Evolutionary conservation across 2,888 invertebrate genomes (phyloP).

Genomic region (Nephrotoma appendiculata): DNA sequence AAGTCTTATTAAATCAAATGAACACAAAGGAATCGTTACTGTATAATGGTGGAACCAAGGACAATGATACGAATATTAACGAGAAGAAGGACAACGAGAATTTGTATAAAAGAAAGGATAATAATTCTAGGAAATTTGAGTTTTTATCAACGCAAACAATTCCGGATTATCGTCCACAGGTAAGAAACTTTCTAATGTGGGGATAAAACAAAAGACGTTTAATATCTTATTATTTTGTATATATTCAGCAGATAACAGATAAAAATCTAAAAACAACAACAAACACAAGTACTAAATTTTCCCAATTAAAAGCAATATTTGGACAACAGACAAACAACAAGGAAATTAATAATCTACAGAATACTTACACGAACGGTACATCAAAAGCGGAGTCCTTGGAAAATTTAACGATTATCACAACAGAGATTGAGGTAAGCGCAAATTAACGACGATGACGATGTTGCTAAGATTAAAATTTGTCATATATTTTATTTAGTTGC

Average conservation of each 20-base stretch:
- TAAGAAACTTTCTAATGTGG: slow-evolving; percentile 32
- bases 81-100: slow-evolving; percentile 11
- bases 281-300: slow-evolving; percentile 68
- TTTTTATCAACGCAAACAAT: slow-evolving; percentile 75
- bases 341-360: slow-evolving; percentile 18
- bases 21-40: not conserved
- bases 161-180: slow-evolving; percentile 70
- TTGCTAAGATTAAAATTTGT: not conserved
- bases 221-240: not conserved
- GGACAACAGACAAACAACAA: slow-evolving; percentile 38
- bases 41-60: not conserved
- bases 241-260: slow-evolving; percentile 35
- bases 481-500: slow-evolving; percentile 38
- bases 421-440: slow-evolving; percentile 15
- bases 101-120: slow-evolving; percentile 37
- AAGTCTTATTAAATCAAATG: not conserved
- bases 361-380: slow-evolving; percentile 13
- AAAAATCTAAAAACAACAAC: slow-evolving; percentile 61
- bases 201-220: not conserved
- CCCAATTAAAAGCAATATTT: slow-evolving; percentile 63
- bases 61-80: slow-evolving; percentile 6
- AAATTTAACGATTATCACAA: slow-evolving; percentile 13
- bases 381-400: slow-evolving; percentile 14
- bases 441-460: not conserved
- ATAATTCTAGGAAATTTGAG: slow-evolving; percentile 74